These are phyloP conservation scores for Scophthalmus maximus DNA, from an alignment of 2,113 vertebrate species.

Conservation along the genomic window DNA sequence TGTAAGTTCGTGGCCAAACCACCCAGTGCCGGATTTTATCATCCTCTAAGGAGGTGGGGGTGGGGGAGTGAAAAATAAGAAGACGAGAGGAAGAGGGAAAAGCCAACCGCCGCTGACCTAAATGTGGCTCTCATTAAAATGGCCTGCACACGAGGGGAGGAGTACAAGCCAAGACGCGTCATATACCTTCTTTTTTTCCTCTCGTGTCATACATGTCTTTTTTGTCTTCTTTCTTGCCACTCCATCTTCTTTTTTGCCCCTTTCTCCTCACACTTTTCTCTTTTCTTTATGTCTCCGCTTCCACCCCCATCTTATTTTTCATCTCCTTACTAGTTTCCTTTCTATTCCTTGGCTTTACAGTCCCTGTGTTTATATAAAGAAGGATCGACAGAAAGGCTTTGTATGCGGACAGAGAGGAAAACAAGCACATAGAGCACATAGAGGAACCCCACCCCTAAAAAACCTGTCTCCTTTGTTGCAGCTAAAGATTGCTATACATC, in stretches of 20 bases:
- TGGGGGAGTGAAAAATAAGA: constrained; percentile 1
- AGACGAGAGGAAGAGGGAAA: constrained; percentile 1
- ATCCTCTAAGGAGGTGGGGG: constrained; percentile 25
- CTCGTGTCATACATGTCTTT: not conserved
- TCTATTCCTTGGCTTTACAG: constrained; percentile 10
- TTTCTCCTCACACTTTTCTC: constrained; percentile 17
- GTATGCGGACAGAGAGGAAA: constrained; percentile 8
- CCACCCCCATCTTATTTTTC: not conserved
- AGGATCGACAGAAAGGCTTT: constrained; percentile 13
- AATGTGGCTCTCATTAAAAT: constrained; percentile 79
- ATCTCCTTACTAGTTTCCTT: constrained; percentile 8
- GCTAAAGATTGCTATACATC: constrained; percentile 17
- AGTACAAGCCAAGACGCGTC: constrained; percentile 38
- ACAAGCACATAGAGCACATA: constrained; percentile 14
- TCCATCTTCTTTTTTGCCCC: not conserved
- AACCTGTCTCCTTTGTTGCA: not conserved
- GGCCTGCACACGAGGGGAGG: constrained; percentile 52
- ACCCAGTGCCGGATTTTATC: constrained; percentile 29
- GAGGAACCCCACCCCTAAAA: too few relatives aligned
- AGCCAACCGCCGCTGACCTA: constrained; percentile 52
- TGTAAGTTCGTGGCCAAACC: constrained; percentile 48
- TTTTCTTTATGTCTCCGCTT: constrained; percentile 39
- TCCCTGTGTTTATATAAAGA: constrained; percentile 31
- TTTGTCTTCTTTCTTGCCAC: not conserved
- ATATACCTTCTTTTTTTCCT: constrained; percentile 5